These are phyloP conservation scores for Austrolebias charrua DNA, from an alignment of 2,797 vertebrate species.

Conservation along the genomic window DNA sequence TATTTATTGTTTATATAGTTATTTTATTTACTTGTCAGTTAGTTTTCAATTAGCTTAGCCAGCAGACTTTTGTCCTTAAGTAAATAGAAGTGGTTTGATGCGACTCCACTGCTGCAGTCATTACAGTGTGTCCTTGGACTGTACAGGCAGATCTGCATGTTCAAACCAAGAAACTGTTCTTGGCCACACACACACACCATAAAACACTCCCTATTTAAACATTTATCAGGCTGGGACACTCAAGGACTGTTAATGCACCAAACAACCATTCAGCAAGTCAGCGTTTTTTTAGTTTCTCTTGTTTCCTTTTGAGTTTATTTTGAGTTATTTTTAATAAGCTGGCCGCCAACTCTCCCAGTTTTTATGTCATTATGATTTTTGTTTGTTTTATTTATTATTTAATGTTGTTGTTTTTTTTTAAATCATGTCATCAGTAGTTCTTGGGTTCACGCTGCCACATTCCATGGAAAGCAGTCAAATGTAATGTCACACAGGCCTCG, in stretches of 20 bases:
- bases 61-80: too few relatives aligned
- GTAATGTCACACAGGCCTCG: not conserved
- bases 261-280: constrained; percentile 7
- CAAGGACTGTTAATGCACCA: constrained; percentile 33
- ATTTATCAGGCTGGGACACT: constrained; percentile 51
- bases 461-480: constrained; percentile 2
- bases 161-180: constrained; percentile 28
- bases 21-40: too few relatives aligned
- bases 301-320: not conserved
- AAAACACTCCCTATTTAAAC: constrained; percentile 47
- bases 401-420: too few relatives aligned
- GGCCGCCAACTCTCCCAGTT: not conserved
- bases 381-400: not conserved
- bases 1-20: too few relatives aligned
- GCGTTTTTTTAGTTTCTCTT: constrained; percentile 8
- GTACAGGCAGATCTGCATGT: constrained; percentile 36
- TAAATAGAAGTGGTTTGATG: too few relatives aligned
- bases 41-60: too few relatives aligned
- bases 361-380: not conserved
- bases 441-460: constrained; percentile 14
- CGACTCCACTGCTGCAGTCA: not conserved
- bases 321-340: constrained; percentile 2
- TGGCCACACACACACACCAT: constrained; percentile 24
- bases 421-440: not conserved
- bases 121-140: constrained; percentile 12